Evolutionary conservation across 2,113 vertebrate genomes (phyloP).

Genomic region (Chaetodon trifascialis): DNA sequence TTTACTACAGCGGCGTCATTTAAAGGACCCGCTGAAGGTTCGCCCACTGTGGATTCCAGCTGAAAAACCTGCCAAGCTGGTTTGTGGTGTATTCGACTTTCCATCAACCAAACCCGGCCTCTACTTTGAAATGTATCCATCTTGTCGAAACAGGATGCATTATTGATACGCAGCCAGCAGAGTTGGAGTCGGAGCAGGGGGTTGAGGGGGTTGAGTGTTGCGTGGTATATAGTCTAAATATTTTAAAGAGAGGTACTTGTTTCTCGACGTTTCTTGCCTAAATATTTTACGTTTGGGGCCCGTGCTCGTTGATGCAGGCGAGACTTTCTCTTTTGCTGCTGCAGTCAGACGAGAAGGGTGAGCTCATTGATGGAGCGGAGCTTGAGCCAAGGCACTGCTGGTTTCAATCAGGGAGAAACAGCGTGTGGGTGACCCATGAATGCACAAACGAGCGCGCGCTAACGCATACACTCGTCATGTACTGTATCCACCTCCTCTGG

Average conservation of each 20-base stretch:
- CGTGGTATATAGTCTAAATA: slow-evolving; percentile 56
- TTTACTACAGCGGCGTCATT: not conserved
- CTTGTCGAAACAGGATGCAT: slow-evolving; percentile 35
- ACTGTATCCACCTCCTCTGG: slow-evolving; percentile 24
- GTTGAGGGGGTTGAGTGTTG: slow-evolving; percentile 20
- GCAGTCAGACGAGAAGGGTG: slow-evolving; percentile 30
- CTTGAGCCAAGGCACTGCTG: slow-evolving; percentile 47
- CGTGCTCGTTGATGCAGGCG: slow-evolving; percentile 4
- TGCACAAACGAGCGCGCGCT: slow-evolving; percentile 4
- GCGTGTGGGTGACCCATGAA: slow-evolving; percentile 47
- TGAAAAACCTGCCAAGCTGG: not conserved
- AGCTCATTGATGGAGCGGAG: slow-evolving; percentile 50
- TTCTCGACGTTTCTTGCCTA: slow-evolving; percentile 34
- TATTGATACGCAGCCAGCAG: slow-evolving; percentile 47
- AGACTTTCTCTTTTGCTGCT: slow-evolving; percentile 8
- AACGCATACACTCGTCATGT: not conserved
- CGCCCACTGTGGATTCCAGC: not conserved
- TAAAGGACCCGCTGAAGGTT: not conserved
- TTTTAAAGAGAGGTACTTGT: slow-evolving; percentile 54
- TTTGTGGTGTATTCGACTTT: not conserved
- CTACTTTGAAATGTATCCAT: slow-evolving; percentile 25
- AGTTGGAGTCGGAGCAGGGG: not conserved
- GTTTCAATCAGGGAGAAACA: slow-evolving; percentile 62
- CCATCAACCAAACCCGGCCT: not conserved
- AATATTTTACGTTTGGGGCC: slow-evolving; percentile 60